A percentile compares a stretch with the other conserved stretches of the same genome.
These are phyloP conservation scores for Hesperia comma DNA, from an alignment of 2,888 invertebrate genomes.

Conservation along the genomic window DNA sequence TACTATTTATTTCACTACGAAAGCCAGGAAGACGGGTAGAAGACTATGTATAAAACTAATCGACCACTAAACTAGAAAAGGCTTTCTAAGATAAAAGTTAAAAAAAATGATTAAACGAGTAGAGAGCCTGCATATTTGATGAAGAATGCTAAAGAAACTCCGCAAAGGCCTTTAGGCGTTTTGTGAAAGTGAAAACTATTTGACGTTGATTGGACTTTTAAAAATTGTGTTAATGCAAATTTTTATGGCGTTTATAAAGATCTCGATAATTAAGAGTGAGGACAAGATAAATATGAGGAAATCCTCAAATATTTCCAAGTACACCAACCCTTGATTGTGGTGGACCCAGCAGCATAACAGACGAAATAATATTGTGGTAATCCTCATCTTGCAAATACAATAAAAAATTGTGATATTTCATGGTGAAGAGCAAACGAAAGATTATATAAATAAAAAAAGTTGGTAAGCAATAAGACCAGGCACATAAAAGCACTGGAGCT, in stretches of 20 bases:
- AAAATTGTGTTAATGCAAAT: slow-evolving; percentile 9
- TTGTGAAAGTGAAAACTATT: slow-evolving; percentile 35
- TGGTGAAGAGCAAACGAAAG: no score
- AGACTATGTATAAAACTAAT: neutral
- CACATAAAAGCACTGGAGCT: no score
- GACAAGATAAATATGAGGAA: slow-evolving; percentile 2
- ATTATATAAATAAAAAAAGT: no score
- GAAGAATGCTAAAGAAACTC: slow-evolving; percentile 31
- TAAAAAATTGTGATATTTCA: no score
- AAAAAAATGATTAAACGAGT: slow-evolving; percentile 11
- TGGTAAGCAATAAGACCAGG: no score
- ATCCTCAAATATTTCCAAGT: neutral
- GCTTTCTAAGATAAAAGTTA: neutral
- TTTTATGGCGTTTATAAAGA: slow-evolving; percentile 11
- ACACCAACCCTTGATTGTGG: no score
- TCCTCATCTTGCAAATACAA: no score
- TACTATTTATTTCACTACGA: no score
- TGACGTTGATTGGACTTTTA: slow-evolving; percentile 23
- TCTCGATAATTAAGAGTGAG: slow-evolving; percentile 7
- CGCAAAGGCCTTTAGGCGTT: slow-evolving; percentile 31
- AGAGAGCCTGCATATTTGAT: slow-evolving; percentile 17
- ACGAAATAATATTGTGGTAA: no score
- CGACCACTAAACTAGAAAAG: neutral
- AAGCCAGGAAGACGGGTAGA: no score
- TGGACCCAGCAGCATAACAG: no score